Conservation (phyloP, 1,140 invertebrate species). For the Linepithema humile region DNA sequence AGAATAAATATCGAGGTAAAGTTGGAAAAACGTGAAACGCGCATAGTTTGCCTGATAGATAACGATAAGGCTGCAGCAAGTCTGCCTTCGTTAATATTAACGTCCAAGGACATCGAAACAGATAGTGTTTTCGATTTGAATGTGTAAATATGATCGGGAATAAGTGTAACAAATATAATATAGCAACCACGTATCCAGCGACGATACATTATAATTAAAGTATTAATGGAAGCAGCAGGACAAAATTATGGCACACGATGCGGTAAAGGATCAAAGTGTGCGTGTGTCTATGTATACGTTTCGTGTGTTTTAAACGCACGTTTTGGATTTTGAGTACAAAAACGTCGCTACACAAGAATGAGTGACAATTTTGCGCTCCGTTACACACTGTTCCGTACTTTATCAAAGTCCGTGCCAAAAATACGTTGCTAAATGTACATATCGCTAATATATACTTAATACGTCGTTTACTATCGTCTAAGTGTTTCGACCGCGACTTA, state of each 20-base stretch:
- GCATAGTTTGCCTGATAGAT: neutral
- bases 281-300: neutral
- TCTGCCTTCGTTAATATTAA: neutral
- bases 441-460: constrained; percentile 5
- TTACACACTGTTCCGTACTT: constrained; percentile 36
- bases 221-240: neutral
- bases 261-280: constrained; percentile 37
- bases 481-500: neutral
- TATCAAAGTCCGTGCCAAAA: constrained; percentile 69
- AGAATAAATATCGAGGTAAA: neutral
- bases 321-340: constrained; percentile 50
- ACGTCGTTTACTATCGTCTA: neutral
- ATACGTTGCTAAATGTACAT: constrained; percentile 62
- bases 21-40: neutral
- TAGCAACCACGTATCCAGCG: too few species aligned
- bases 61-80: neutral
- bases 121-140: neutral
- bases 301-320: constrained; percentile 17
- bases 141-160: neutral
- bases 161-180: neutral
- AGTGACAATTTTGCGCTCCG: neutral
- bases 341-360: constrained; percentile 29
- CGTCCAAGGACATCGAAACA: neutral
- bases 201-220: too few species aligned
- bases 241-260: constrained; percentile 15